Evolutionary conservation across 2,113 vertebrate species (phyloP).

Genomic region (Heloderma charlesbogerti): DNA sequence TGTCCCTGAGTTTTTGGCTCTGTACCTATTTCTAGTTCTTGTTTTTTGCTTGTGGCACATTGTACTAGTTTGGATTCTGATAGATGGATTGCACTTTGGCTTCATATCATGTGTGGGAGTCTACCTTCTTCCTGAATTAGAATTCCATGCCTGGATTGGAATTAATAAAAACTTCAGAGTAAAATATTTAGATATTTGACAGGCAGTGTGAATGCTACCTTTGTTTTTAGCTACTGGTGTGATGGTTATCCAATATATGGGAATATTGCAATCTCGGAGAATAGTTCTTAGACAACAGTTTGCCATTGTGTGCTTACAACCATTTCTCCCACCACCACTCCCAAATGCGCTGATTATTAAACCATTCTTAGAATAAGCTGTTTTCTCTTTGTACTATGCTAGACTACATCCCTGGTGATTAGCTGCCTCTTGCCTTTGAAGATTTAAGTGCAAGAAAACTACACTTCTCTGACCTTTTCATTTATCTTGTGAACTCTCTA

Average conservation of each 20-base stretch:
- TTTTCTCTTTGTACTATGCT: conserved; percentile 58
- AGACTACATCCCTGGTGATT: conserved; percentile 64
- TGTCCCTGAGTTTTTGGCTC: not conserved
- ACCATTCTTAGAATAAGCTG: conserved; percentile 69
- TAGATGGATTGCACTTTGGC: not conserved
- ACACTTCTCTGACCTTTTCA: conserved; percentile 70
- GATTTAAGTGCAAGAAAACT: conserved; percentile 62
- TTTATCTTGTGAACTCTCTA: conserved; percentile 66
- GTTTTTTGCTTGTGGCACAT: not conserved
- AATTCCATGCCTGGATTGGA: not conserved
- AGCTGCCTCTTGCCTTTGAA: conserved; percentile 68
- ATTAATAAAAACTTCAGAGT: conserved; percentile 21
- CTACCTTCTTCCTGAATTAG: not conserved
- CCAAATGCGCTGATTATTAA: conserved; percentile 66
- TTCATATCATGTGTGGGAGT: not conserved
- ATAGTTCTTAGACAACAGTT: conserved; percentile 58
- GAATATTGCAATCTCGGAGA: conserved; percentile 18
- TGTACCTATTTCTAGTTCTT: not conserved
- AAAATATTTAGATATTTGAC: not conserved
- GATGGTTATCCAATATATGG: conserved; percentile 14
- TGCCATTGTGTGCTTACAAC: conserved; percentile 64
- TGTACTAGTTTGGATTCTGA: not conserved
- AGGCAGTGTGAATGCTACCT: conserved; percentile 11
- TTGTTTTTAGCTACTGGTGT: conserved; percentile 1
- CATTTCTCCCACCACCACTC: not conserved